A percentile compares a stretch with the other conserved stretches of the same genome.
phyloP scores from a whole-genome alignment of 2,888 invertebrate species.

The Orthonevra nobilis region DNA sequence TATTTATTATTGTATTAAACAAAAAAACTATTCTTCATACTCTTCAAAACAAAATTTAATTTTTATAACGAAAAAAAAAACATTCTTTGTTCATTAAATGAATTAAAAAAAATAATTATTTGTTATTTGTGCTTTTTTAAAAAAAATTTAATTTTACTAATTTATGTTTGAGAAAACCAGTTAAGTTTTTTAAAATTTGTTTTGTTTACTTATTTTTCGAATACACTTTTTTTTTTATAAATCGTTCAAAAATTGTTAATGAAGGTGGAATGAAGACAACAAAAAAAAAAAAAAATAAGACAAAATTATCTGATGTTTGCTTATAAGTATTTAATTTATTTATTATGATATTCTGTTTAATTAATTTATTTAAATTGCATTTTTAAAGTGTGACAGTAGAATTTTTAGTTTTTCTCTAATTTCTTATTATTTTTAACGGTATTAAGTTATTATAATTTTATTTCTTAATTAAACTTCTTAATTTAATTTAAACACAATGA shows the following conservation, averaged over 20 bases:
- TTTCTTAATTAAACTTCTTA: slow-evolving; percentile 47
- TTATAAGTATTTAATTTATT: slow-evolving; percentile 69
- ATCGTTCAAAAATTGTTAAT: slow-evolving; percentile 14
- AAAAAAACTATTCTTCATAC: slow-evolving; percentile 41
- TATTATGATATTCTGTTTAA: slow-evolving; percentile 60
- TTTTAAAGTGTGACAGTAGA: slow-evolving; percentile 60
- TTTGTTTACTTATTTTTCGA: slow-evolving; percentile 19
- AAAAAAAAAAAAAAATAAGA: slow-evolving; percentile 14
- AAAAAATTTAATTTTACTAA: slow-evolving; percentile 44
- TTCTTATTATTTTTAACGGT: slow-evolving; percentile 53
- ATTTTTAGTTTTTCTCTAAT: slow-evolving; percentile 58
- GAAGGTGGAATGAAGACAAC: slow-evolving; percentile 10
- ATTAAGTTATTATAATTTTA: slow-evolving; percentile 66
- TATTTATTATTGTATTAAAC: slow-evolving; percentile 72
- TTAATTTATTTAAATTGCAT: slow-evolving; percentile 57
- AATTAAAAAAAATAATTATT: slow-evolving; percentile 61
- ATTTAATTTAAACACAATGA: slow-evolving; percentile 41
- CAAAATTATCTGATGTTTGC: slow-evolving; percentile 30
- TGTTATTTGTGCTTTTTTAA: slow-evolving; percentile 56
- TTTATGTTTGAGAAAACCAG: too few relatives aligned
- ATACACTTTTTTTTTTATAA: slow-evolving; percentile 58
- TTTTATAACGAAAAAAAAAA: slow-evolving; percentile 59
- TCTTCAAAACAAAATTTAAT: slow-evolving; percentile 30
- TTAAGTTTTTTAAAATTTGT: too few relatives aligned
- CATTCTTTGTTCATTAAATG: slow-evolving; percentile 66